phyloP scores from a whole-genome alignment of 2,797 vertebrate genomes.

The Staurois parvus region DNA sequence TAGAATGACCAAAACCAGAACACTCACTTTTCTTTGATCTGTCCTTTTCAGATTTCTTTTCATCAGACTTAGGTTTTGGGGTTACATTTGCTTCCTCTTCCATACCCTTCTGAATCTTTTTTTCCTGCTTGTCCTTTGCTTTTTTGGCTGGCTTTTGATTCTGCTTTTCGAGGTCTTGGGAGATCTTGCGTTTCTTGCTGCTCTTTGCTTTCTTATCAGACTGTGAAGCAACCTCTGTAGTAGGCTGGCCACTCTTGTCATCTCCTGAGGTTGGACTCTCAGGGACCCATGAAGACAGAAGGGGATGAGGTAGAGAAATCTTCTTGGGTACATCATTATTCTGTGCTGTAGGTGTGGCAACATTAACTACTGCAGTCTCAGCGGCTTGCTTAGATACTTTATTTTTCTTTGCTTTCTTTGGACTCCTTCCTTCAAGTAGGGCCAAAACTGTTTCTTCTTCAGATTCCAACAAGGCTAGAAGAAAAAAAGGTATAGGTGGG shows the following conservation, averaged over 20 bases:
- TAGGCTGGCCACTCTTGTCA: background rate
- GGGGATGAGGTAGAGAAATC: too few species aligned
- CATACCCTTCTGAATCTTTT: conserved; percentile 67
- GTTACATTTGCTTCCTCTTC: background rate
- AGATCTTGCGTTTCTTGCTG: conserved; percentile 26
- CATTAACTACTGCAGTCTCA: background rate
- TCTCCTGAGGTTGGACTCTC: background rate
- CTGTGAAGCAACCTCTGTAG: background rate
- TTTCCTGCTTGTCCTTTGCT: conserved; percentile 56
- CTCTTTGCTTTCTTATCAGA: conserved; percentile 5
- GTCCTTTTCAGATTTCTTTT: conserved; percentile 22
- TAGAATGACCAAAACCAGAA: background rate
- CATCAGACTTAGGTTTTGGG: background rate
- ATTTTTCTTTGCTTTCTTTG: conserved; percentile 35
- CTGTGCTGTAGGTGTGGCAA: background rate
- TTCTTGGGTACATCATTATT: background rate
- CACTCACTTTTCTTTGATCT: conserved; percentile 46
- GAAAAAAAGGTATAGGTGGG: background rate
- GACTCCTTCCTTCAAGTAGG: conserved; percentile 30
- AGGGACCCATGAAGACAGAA: background rate
- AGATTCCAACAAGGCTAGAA: conserved; percentile 37
- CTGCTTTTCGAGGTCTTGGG: background rate
- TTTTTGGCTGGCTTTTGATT: conserved; percentile 10
- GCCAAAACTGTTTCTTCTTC: conserved; percentile 53
- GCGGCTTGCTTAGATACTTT: background rate